Percentiles rank a stretch among this genome's conserved stretches.
Evolutionary conservation across 30 jellyfish, hydroid and myxozoan genomes (phyloP).

Genomic region (Chironex yamaguchii): DNA sequence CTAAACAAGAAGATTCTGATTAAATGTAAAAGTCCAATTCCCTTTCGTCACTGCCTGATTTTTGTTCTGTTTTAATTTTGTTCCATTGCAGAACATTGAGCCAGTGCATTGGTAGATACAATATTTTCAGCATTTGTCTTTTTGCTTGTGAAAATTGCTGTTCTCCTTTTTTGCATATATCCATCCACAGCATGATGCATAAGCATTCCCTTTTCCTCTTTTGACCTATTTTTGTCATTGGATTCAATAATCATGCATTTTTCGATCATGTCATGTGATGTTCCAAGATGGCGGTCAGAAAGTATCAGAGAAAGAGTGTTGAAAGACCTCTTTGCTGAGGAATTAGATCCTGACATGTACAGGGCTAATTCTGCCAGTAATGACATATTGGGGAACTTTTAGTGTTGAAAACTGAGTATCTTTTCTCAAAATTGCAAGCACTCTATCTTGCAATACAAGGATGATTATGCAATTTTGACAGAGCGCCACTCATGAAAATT

Average conservation of each 20-base stretch:
- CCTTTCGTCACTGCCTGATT: no score
- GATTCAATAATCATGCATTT: slow-evolving; percentile 12
- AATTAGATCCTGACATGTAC: slow-evolving; percentile 38
- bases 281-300: slow-evolving; percentile 5
- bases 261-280: slow-evolving; percentile 32
- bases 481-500: slow-evolving; percentile 14
- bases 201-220: slow-evolving; percentile 7
- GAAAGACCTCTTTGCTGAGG: slow-evolving; percentile 20
- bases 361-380: slow-evolving; percentile 37
- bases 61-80: no score
- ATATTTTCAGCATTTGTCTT: neutral
- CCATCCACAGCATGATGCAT: slow-evolving; percentile 22
- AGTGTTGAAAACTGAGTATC: slow-evolving; percentile 9
- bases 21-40: no score
- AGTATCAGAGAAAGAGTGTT: neutral
- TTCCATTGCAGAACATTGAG: slow-evolving; percentile 29
- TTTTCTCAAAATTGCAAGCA: slow-evolving; percentile 39
- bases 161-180: slow-evolving; percentile 9
- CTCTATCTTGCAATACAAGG: slow-evolving; percentile 24
- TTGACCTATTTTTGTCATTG: slow-evolving; percentile 10
- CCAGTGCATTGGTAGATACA: slow-evolving; percentile 5
- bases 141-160: slow-evolving; percentile 6
- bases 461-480: neutral
- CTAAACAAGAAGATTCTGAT: no score
- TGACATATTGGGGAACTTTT: slow-evolving; percentile 27